These are phyloP conservation scores for Nothocercus julius DNA, from an alignment of 2,113 vertebrate species.

Conservation along the genomic window DNA sequence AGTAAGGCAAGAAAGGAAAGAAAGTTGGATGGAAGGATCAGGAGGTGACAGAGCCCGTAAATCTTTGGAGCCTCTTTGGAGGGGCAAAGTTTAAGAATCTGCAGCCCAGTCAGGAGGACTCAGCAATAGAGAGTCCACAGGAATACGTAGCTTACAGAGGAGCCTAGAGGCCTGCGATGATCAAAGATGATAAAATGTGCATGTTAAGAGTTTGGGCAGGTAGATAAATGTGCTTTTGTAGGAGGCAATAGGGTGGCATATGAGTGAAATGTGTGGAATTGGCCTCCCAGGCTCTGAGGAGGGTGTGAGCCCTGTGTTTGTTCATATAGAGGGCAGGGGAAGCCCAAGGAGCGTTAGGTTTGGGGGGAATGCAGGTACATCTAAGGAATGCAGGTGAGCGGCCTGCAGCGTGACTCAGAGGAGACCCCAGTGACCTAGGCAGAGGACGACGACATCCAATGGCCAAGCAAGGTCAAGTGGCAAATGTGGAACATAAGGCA, in stretches of 20 bases:
- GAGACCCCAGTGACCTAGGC: background rate
- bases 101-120: background rate
- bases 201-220: background rate
- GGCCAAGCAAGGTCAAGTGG: background rate
- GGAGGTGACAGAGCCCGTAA: background rate
- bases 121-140: background rate
- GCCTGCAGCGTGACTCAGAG: background rate
- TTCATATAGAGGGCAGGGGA: background rate
- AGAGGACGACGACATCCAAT: too few species aligned
- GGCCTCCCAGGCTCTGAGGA: background rate
- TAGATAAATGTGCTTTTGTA: background rate
- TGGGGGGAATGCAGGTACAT: too few species aligned
- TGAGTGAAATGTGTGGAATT: background rate
- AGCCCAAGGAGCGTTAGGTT: background rate
- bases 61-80: background rate
- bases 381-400: background rate
- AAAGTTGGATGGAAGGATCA: background rate
- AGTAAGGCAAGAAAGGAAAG: background rate
- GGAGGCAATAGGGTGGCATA: background rate
- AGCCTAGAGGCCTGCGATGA: background rate
- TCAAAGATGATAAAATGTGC: background rate
- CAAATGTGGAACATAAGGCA: background rate
- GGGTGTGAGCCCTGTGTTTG: background rate
- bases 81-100: background rate
- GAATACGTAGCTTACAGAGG: background rate